These are phyloP conservation scores for Plebejus argus DNA, from an alignment of 2,888 invertebrate genomes.

Conservation along the genomic window DNA sequence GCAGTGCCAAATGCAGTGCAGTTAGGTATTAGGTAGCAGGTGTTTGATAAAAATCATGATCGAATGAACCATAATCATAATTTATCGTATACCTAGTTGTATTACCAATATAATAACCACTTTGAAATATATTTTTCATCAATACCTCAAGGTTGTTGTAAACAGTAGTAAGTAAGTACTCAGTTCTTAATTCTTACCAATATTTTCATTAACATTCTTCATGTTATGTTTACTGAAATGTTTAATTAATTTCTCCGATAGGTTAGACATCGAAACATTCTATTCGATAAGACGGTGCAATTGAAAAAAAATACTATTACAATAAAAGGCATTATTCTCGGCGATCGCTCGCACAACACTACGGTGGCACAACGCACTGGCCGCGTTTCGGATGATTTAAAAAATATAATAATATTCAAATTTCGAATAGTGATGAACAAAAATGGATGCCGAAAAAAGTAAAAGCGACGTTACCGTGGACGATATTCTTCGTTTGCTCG, in stretches of 20 bases:
- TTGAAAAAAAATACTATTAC: conserved; percentile 48
- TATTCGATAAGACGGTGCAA: conserved; percentile 46
- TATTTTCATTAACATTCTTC: not conserved
- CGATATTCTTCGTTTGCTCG: conserved; percentile 65
- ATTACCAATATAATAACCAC: not conserved
- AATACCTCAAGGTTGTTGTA: not conserved
- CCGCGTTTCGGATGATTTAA: conserved; percentile 39
- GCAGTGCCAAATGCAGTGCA: not conserved
- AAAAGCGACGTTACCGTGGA: conserved; percentile 68
- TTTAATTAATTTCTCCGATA: conserved; percentile 17
- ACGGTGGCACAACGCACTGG: conserved; percentile 52
- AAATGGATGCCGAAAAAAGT: conserved; percentile 71
- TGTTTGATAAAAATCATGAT: not conserved
- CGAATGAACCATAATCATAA: not conserved
- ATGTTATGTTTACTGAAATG: not conserved
- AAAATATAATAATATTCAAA: conserved; percentile 36
- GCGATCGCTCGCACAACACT: conserved; percentile 56
- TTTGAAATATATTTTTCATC: not conserved
- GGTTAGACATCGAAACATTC: conserved; percentile 13
- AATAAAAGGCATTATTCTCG: conserved; percentile 64
- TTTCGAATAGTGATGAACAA: conserved; percentile 40
- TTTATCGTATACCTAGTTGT: not conserved
- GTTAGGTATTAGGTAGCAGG: not conserved
- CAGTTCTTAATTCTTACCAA: not conserved
- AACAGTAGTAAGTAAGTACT: not conserved